A percentile compares a stretch with the other conserved stretches of the same genome.
Conservation (phyloP, 2,797 vertebrate species). For the Brachymystax lenok region DNA sequence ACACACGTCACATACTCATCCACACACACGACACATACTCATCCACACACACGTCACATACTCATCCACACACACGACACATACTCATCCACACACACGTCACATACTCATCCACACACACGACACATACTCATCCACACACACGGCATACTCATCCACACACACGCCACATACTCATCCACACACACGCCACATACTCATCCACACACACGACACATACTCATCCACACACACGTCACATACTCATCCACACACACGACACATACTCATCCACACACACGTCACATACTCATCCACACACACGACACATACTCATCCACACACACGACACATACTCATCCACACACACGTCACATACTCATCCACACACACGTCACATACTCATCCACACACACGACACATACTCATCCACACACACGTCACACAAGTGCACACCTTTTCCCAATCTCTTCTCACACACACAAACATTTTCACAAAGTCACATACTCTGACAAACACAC, state of each 20-base stretch:
- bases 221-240: neutral
- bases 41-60: too few species aligned
- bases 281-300: neutral
- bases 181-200: too few species aligned
- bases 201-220: too few species aligned
- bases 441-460: slow-evolving; percentile 4
- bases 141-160: too few species aligned
- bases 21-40: too few species aligned
- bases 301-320: neutral
- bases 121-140: too few species aligned
- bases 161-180: too few species aligned
- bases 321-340: neutral
- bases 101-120: too few species aligned
- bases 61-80: too few species aligned
- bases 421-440: too few species aligned
- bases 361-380: slow-evolving; percentile 8
- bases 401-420: neutral
- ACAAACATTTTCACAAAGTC: neutral
- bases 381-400: slow-evolving; percentile 5
- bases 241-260: neutral
- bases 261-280: neutral
- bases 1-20: too few species aligned
- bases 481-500: neutral
- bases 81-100: too few species aligned
- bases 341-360: slow-evolving; percentile 1